Evolutionary conservation across 2,888 invertebrate genomes (phyloP), one percentile per base, ranked within the genome.

Genomic region (Tetrapedia diversipes): DNA sequence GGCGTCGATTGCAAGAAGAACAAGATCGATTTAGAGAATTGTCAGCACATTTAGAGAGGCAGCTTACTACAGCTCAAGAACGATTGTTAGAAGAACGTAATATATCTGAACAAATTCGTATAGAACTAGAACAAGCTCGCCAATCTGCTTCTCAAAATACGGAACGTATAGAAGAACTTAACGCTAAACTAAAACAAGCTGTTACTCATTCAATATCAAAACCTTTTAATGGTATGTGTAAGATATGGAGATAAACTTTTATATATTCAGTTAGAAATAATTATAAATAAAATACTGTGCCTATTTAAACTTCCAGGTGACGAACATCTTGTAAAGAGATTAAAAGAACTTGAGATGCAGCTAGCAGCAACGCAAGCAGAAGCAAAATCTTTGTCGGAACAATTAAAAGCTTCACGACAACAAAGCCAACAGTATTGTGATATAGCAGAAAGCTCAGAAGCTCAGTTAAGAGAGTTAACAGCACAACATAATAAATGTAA

Each of bases 351-450:
- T 19, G 96, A 96, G 91, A 93, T 94, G 79, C 94, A 95, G 87
- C 90, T 95, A 7, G 92, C 92, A 16, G 94, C 95, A 81, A 93
- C 93, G 69, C 94, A 94, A 80, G 93, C 93, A 27, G 95, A 96
- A 92, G 93, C 95, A 16, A 94, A 94, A 82, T 94, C 95, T 0
- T 91, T 97, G 1, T 93, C 94, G 82, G 95, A 95, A 85, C 96
- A 97, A 91, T 90, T 98, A 60, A 94, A 94, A 84, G 94, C 95
- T 45, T 93, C 96, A 1, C 95, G 95, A 84, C 95, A 96, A 86
- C 96, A 97, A 86, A 94, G 95, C 14, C 95, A 96, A 84, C 97
- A 98, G 89, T 97, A 97, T 92, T 96, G 95, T 88, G 95, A 95
- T 84, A 95, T 98, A 84, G 95, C 98, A 0, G 96, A 97, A 90